These are phyloP conservation scores for Xenus cinereus DNA, from an alignment of 2,113 vertebrate species.

Conservation along the genomic window DNA sequence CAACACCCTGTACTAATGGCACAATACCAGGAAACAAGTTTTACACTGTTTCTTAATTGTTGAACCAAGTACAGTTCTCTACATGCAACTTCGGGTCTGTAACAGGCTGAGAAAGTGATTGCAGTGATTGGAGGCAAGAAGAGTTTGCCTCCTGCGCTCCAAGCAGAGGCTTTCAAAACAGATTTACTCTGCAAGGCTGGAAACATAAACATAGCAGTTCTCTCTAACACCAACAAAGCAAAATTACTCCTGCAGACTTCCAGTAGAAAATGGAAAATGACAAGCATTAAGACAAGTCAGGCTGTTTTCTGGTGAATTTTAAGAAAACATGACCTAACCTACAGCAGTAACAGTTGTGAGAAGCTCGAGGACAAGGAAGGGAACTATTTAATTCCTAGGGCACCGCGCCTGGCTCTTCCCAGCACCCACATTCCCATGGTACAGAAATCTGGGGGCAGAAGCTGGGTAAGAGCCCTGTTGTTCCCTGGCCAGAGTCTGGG, in stretches of 20 bases:
- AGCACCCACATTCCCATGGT: background rate
- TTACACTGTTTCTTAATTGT: background rate
- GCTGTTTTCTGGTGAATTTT: background rate
- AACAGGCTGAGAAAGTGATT: rapidly evolving
- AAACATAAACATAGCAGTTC: background rate
- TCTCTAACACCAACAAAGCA: background rate
- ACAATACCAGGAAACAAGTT: background rate
- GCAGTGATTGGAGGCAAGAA: background rate
- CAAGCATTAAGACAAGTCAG: background rate
- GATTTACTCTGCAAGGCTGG: background rate
- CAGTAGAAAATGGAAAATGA: background rate
- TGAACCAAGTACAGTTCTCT: background rate
- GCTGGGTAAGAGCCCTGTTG: background rate
- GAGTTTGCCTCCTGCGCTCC: rapidly evolving
- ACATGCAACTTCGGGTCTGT: background rate
- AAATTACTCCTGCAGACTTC: background rate
- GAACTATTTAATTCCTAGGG: background rate
- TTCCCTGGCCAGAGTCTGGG: background rate
- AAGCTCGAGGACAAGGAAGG: background rate
- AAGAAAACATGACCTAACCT: background rate
- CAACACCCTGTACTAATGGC: no score
- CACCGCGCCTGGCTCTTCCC: background rate
- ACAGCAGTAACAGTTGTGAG: background rate
- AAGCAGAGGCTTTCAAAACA: background rate
- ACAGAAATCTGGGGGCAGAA: background rate